Base-by-base conservation (phyloP, 2,888 invertebrate species). In the Ceramica pisi region DNA sequence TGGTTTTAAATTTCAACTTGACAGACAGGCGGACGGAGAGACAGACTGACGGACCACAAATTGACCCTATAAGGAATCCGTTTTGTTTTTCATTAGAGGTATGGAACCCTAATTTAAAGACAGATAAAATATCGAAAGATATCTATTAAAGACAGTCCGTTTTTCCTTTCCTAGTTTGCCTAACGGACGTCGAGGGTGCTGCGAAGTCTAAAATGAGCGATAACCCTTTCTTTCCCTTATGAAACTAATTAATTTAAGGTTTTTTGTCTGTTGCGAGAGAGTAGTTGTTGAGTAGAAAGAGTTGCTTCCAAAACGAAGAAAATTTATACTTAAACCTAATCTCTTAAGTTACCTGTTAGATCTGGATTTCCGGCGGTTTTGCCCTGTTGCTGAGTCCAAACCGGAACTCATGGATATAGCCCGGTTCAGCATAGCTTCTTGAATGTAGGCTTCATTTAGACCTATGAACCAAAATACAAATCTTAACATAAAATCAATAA, bases 401-500 rank as follows among this genome's bases (percentile, higher is more conserved):
- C 95, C 95, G 0, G 95, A 95, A 76, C 91, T 95, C 95, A 95
- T 95, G 0, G 95, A 96, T 67, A 95, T 95, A 0, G 95, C 95
- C 0, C 95, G 90, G 69, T 90, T 93, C 57, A 94, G 77, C 68
- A 93, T 83, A 0, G 92, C 88, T n/a, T 94, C 93, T 67, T 91
- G 90, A 3, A 89, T 78, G 64, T 88, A 92, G 0, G 86, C 85
- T 65, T 93, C 94, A 63, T 91, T 92, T 48, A 93, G 80, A 90
- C 90, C 95, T 95, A 88, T 10, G 80, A 84, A 73, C 73, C 46
- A 70, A 71, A 62, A 62, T 1, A 31, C 31, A 31, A 6, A 31
- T n/a, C n/a, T n/a, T n/a, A n/a, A n/a, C n/a, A n/a, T n/a, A n/a
- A n/a, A n/a, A n/a, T n/a, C n/a, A n/a, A n/a, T n/a, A n/a, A n/a